Percentiles rank a stretch among this genome's conserved stretches.
phyloP scores from a whole-genome alignment of 92 coral and sea anemone species.

The Montipora capitata region DNA sequence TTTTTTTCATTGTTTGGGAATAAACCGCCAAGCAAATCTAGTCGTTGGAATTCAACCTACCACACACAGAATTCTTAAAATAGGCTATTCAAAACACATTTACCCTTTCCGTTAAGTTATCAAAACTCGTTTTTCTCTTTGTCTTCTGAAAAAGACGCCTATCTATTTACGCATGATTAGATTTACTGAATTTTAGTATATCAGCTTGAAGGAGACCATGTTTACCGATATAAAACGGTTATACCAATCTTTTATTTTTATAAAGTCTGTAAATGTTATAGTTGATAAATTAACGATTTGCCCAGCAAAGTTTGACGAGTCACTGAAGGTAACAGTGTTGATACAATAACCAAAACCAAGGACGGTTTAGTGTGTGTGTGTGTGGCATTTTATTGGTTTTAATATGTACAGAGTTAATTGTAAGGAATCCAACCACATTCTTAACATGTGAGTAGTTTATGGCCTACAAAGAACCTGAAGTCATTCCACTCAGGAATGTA shows the following conservation, averaged over 20 bases:
- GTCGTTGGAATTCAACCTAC: neutral
- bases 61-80: neutral
- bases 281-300: too few relatives aligned
- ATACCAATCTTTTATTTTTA: too few relatives aligned
- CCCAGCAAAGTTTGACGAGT: neutral
- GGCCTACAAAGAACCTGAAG: conserved; percentile 44
- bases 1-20: too few relatives aligned
- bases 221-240: too few relatives aligned
- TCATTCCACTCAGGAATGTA: conserved; percentile 37
- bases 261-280: too few relatives aligned
- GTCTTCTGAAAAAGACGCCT: too few relatives aligned
- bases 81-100: neutral
- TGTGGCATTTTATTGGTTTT: neutral
- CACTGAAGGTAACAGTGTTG: neutral
- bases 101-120: too few relatives aligned
- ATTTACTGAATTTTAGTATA: too few relatives aligned
- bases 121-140: too few relatives aligned
- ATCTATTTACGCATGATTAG: too few relatives aligned
- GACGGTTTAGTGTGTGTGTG: neutral
- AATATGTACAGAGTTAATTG: conserved; percentile 17
- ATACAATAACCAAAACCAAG: too few relatives aligned
- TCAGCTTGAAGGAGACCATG: too few relatives aligned
- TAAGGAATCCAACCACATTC: conserved; percentile 19
- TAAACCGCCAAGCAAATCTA: neutral
- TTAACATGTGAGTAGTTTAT: conserved; percentile 37